A percentile compares a stretch with the other conserved stretches of the same genome.
Evolutionary conservation across 1,140 invertebrate species (phyloP).

Genomic region (Maconellicoccus hirsutus): DNA sequence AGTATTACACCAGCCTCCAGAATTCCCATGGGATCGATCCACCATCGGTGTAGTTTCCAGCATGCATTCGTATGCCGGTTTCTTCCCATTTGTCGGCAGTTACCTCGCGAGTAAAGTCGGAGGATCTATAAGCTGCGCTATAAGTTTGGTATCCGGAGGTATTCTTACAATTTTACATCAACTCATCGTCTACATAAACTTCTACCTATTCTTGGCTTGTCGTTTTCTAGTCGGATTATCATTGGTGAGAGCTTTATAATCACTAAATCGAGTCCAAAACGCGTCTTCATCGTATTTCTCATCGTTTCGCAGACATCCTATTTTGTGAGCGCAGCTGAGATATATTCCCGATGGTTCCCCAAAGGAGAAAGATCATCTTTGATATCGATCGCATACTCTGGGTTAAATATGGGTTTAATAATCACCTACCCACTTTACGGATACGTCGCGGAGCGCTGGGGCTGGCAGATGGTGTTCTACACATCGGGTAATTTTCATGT

Average conservation of each 20-base stretch:
- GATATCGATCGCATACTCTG: slow-evolving; percentile 65
- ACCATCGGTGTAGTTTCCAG: slow-evolving; percentile 48
- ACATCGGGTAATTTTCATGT: slow-evolving; percentile 66
- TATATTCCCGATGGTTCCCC: slow-evolving; percentile 83
- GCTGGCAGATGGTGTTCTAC: slow-evolving; percentile 82
- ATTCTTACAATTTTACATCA: too few relatives aligned
- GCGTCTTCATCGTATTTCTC: too few relatives aligned
- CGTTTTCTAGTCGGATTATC: too few relatives aligned
- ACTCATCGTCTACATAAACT: too few relatives aligned
- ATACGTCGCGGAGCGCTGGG: slow-evolving; percentile 52
- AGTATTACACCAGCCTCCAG: slow-evolving; percentile 27
- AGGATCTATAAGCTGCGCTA: slow-evolving; percentile 30
- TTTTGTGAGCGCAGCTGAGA: slow-evolving; percentile 75
- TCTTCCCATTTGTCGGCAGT: slow-evolving; percentile 44
- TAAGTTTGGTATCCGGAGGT: too few relatives aligned
- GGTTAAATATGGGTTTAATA: slow-evolving; percentile 69
- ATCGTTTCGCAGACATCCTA: slow-evolving; percentile 85
- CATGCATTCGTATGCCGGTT: slow-evolving; percentile 55
- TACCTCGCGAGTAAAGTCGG: slow-evolving; percentile 41
- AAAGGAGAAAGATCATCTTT: slow-evolving; percentile 63
- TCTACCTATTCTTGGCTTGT: too few relatives aligned
- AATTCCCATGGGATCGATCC: slow-evolving; percentile 52
- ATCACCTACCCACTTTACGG: slow-evolving; percentile 67
- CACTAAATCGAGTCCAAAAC: too few relatives aligned
- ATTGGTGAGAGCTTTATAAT: too few relatives aligned